These are phyloP conservation scores for Sinocyclocheilus anshuiensis DNA, from an alignment of 2,113 vertebrate species.

Conservation along the genomic window DNA sequence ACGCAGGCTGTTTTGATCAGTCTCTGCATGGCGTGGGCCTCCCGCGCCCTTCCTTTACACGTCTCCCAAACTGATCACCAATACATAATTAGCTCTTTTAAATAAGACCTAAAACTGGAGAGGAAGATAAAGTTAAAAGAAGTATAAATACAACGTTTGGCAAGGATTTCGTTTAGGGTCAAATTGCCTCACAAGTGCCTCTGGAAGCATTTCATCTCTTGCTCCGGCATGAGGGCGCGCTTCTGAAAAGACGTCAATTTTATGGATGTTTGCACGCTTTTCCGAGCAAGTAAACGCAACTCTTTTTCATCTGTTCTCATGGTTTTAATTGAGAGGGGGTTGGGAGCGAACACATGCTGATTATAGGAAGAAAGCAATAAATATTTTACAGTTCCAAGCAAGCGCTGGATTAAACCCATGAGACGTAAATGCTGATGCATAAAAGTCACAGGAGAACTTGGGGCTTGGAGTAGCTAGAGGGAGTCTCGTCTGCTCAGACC, in stretches of 20 bases:
- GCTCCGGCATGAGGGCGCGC: background rate
- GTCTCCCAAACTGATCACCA: conserved; percentile 42
- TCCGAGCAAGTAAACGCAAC: conserved; percentile 30
- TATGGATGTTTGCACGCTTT: conserved; percentile 36
- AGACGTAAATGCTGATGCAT: conserved; percentile 42
- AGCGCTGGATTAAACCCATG: conserved; percentile 41
- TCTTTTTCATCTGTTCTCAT: conserved; percentile 29
- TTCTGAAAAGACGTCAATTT: conserved; percentile 17
- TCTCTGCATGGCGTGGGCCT: background rate
- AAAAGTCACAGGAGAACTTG: conserved; percentile 29
- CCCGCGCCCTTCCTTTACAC: conserved; percentile 36
- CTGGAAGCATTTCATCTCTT: conserved; percentile 18
- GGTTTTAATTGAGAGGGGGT: conserved; percentile 46
- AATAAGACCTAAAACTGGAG: conserved; percentile 42
- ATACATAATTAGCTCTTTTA: conserved; percentile 52
- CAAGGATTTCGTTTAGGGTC: conserved; percentile 16
- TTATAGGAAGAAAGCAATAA: conserved; percentile 50
- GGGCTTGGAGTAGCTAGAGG: background rate
- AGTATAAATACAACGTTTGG: conserved; percentile 28
- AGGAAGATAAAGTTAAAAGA: conserved; percentile 5
- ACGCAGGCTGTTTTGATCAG: no score
- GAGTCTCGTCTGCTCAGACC: conserved; percentile 25
- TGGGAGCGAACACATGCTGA: conserved; percentile 26
- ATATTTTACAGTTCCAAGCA: conserved; percentile 55
- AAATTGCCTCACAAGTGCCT: conserved; percentile 16